Percentiles rank a stretch among this genome's conserved stretches.
phyloP scores from a whole-genome alignment of 2,113 vertebrate genomes.

The Pantherophis guttatus region DNA sequence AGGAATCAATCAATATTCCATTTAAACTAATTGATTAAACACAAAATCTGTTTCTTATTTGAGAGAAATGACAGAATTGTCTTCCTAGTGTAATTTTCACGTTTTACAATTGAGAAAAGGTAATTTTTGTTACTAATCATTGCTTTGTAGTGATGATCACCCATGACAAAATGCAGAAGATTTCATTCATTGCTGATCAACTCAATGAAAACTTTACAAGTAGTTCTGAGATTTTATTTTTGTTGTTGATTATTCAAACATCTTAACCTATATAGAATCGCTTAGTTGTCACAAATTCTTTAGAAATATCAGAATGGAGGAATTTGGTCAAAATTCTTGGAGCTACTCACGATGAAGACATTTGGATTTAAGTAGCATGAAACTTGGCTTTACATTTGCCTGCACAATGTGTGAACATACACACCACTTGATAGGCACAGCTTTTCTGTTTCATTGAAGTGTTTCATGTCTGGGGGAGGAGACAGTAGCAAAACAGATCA shows the following conservation, averaged over 20 bases:
- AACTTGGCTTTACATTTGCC: neutral
- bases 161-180: slow-evolving; percentile 4
- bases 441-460: neutral
- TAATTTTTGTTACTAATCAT: slow-evolving; percentile 5
- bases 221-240: neutral
- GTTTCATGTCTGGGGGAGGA: neutral
- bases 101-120: neutral
- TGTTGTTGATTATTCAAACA: slow-evolving; percentile 22
- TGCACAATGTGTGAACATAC: neutral
- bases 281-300: neutral
- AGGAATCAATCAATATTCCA: neutral
- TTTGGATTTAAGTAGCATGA: neutral
- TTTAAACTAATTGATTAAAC: neutral
- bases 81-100: neutral
- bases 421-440: neutral
- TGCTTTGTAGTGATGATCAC: neutral
- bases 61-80: neutral
- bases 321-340: neutral
- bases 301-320: neutral
- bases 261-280: neutral
- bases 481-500: neutral
- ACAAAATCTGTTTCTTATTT: neutral
- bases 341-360: neutral
- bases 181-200: neutral
- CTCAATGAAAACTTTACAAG: neutral